phyloP scores from a whole-genome alignment of 1,140 invertebrate species.

The Drosophila lacertosa region DNA sequence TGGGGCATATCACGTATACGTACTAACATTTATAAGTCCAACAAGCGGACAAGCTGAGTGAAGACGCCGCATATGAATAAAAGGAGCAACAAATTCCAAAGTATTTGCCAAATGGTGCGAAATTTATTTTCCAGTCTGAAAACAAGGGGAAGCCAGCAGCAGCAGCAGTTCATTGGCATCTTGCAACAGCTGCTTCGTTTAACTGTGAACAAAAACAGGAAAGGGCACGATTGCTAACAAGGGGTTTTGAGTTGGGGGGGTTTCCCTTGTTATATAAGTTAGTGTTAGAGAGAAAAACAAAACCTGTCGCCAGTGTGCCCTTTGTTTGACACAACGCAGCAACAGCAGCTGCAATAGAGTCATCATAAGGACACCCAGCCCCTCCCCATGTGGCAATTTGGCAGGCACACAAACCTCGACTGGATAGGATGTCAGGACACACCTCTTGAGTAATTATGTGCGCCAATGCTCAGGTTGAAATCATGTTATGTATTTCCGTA shows the following conservation, averaged over 20 bases:
- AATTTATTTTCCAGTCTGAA: slow-evolving; percentile 69
- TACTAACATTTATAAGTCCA: slow-evolving; percentile 52
- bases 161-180: slow-evolving; percentile 70
- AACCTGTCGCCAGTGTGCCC: slow-evolving; percentile 15
- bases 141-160: background rate
- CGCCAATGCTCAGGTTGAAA: slow-evolving; percentile 69
- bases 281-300: background rate
- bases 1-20: slow-evolving; percentile 50
- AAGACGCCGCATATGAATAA: slow-evolving; percentile 57
- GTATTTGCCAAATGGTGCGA: slow-evolving; percentile 71
- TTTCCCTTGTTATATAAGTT: slow-evolving; percentile 12
- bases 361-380: slow-evolving; percentile 4
- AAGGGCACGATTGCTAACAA: too few species aligned
- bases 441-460: slow-evolving; percentile 72
- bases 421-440: slow-evolving; percentile 2
- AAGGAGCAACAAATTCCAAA: slow-evolving; percentile 40
- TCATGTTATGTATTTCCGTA: slow-evolving; percentile 81
- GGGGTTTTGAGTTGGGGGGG: background rate
- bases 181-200: slow-evolving; percentile 67
- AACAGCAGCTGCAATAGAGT: slow-evolving; percentile 9
- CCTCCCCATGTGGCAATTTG: background rate
- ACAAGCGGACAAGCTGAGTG: slow-evolving; percentile 14
- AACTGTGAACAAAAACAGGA: too few species aligned
- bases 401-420: background rate
- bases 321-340: slow-evolving; percentile 6